Evolutionary conservation across 2,888 invertebrate genomes (phyloP), one percentile per base, ranked within the genome.

Genomic region (Cacoxenus indagator): DNA sequence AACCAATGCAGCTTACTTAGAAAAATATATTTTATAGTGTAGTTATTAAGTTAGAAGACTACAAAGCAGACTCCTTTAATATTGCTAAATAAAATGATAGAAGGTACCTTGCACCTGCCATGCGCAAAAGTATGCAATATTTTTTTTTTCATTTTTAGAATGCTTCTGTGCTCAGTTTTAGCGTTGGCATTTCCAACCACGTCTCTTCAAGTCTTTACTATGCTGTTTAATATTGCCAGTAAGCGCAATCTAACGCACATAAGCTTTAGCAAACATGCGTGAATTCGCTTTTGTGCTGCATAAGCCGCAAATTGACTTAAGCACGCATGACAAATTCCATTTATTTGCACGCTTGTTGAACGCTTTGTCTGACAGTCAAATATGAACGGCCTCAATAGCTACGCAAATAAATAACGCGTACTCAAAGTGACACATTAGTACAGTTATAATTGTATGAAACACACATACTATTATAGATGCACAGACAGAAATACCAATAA

Each of bases 21-120:
- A 78, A 73, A 75, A 74, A 77, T 76, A 75, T 73, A 70, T 78
- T 77, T 59, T 67, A 51, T 51, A 51, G 51, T 51, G 17, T 51
- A 9, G 51, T 9, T 51, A 51, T 51, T 51, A 22, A 17, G 51
- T 9, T 19, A 51, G 9, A 51, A 51, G 51, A 51, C 51, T 9
- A n/a, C n/a, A n/a, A n/a, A n/a, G n/a, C n/a, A n/a, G n/a, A n/a
- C n/a, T n/a, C n/a, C 1, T 22, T 22, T 51, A 6, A 6, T 19
- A 37, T 37, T 37, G 14, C 37, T 37, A 14, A n/a, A n/a, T 5
- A 37, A 37, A 37, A 14, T 37, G 8, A 37, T 37, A 1, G 37
- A 51, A 51, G 22, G 17, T 51, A 51, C 22, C 5, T 51, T 51
- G 17, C 19, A 51, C 51, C 24, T 51, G 51, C 22, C 5, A 17